phyloP scores from a whole-genome alignment of 2,797 vertebrate species.

The Myotis pilosus region DNA sequence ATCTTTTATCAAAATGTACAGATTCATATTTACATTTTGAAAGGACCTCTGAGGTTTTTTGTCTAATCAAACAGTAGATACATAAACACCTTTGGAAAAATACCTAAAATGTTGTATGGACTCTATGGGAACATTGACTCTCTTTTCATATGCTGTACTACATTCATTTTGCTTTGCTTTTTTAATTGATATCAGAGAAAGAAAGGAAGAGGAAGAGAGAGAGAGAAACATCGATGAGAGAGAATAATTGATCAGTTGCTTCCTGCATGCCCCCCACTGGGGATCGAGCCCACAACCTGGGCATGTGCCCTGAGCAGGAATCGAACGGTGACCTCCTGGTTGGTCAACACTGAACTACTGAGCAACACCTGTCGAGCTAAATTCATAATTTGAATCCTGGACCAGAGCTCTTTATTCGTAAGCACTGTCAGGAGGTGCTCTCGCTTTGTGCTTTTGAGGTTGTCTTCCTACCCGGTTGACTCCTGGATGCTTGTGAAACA shows the following conservation, averaged over 20 bases:
- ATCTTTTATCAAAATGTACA: background rate
- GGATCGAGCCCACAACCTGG: no score
- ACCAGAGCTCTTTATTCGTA: background rate
- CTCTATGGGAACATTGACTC: background rate
- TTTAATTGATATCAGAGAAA: no score
- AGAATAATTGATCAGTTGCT: no score
- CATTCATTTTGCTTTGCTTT: background rate
- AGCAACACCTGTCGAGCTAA: background rate
- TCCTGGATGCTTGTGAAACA: background rate
- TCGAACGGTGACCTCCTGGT: no score
- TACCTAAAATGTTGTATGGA: background rate
- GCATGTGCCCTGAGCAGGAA: no score
- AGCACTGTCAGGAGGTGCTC: background rate
- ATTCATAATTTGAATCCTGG: background rate
- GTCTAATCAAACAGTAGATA: background rate
- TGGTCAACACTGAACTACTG: no score
- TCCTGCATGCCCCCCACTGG: no score
- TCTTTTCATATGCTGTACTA: background rate
- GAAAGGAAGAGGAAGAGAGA: no score
- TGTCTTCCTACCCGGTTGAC: background rate
- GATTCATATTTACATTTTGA: background rate
- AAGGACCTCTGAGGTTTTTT: background rate
- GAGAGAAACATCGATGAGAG: no score
- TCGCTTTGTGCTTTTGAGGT: background rate
- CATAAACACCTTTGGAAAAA: background rate